Conservation (phyloP, 2,888 invertebrate species). For the Apomyelois bistriatella region DNA sequence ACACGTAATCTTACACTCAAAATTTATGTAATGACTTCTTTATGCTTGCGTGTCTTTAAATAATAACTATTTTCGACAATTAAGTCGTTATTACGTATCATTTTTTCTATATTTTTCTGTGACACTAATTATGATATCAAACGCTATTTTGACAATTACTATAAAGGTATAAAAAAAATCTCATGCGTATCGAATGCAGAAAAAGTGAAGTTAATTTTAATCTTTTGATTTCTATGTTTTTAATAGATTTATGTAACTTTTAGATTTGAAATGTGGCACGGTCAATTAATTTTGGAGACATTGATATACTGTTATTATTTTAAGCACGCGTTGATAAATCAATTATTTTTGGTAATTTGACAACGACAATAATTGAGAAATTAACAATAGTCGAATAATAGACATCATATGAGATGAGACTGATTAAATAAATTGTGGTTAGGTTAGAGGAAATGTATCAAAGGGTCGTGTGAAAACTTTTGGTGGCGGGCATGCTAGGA, state of each 20-base stretch:
- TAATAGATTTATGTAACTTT: neutral
- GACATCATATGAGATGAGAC: too few species aligned
- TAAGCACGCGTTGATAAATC: neutral
- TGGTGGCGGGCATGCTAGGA: too few species aligned
- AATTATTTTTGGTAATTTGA: neutral
- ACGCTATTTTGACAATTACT: neutral
- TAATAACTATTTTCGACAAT: constrained; percentile 10
- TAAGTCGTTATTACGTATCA: constrained; percentile 1
- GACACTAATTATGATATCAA: constrained; percentile 16
- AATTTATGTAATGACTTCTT: constrained; percentile 17
- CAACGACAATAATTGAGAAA: neutral
- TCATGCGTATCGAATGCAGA: too few species aligned
- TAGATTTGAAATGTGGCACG: neutral
- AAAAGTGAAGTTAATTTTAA: too few species aligned
- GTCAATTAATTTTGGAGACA: constrained; percentile 5
- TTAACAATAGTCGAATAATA: neutral
- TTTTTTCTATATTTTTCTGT: constrained; percentile 14
- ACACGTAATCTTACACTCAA: constrained; percentile 13
- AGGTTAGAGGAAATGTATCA: too few species aligned
- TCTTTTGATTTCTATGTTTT: neutral
- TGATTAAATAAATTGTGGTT: too few species aligned
- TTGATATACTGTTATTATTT: constrained; percentile 2
- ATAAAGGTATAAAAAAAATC: neutral
- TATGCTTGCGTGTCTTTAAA: constrained; percentile 16
- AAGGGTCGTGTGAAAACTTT: too few species aligned